phyloP scores from a whole-genome alignment of 2,113 vertebrate genomes.

The Trichechus manatus region DNA sequence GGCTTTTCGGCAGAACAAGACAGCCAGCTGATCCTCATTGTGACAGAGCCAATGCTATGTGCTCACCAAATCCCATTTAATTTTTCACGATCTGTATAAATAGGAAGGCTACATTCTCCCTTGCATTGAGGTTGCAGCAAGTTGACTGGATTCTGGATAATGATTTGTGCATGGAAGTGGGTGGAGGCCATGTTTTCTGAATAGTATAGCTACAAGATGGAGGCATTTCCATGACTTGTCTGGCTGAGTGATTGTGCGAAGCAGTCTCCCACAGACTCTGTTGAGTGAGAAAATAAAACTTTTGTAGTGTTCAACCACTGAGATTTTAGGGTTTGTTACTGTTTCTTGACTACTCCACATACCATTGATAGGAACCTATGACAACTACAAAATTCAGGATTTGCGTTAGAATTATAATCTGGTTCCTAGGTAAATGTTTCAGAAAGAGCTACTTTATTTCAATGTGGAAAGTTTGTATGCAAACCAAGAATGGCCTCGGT shows the following conservation, averaged over 20 bases:
- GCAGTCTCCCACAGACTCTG: not conserved
- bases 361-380: not conserved
- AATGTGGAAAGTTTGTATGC: not conserved
- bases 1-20: conserved; percentile 3
- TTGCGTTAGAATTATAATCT: not conserved
- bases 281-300: not conserved
- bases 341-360: not conserved
- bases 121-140: not conserved
- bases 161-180: not conserved
- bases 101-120: not conserved
- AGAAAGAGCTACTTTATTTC: not conserved
- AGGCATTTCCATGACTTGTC: not conserved
- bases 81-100: not conserved
- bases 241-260: not conserved
- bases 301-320: not conserved
- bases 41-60: not conserved
- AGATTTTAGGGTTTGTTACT: not conserved
- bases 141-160: not conserved
- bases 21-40: not conserved
- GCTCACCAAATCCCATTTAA: not conserved
- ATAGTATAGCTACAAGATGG: not conserved
- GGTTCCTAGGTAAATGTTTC: conserved; percentile 22
- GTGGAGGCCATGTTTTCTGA: not conserved
- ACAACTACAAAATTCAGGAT: conserved; percentile 38
- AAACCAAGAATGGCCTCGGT: not conserved